Evolutionary conservation across 2,113 vertebrate genomes (phyloP), one percentile per base, ranked within the genome.

Genomic region (Merops nubicus): DNA sequence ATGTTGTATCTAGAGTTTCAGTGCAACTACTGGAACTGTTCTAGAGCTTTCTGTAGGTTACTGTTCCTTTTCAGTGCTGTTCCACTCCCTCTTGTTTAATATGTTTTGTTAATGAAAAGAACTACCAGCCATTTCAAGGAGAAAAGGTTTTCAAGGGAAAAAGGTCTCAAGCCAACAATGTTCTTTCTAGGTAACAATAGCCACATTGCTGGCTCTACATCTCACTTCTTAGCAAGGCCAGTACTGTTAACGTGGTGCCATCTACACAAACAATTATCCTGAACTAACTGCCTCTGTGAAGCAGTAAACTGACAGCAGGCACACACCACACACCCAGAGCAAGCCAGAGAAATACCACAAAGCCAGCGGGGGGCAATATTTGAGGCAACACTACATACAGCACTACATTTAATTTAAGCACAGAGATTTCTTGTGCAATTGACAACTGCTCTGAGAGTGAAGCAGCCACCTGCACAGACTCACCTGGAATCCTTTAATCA

Each of bases 401-500:
- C 42, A 29, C 40, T 73, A 15, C 25, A 82, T 23, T 70, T 19
- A 29, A 85, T 43, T 78, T 40, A 36, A 80, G 83, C 19, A 48
- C 0, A 81, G 18, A 45, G 28, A 60, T 47, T 57, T 57, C 51
- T 54, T 15, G 4, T 5, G 33, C 8, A 47, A 63, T 0, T 6
- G n/a, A 1, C 21, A n/a, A 62, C 25, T 33, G 67, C 67, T 76
- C 59, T 51, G 50, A 54, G 20, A 69, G 76, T 4, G 33, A 59
- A 91, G 34, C 38, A 91, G 51, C n/a, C 54, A 47, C 33, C 11
- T 8, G 20, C 34, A 48, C 20, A 57, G 51, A 91, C 98, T 97
- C 89, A 98, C 98, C 98, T 98, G 53, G 93, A 95, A 74, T 97
- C 96, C 91, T 97, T 96, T 9, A 93, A 78, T 54, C 93, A 73